These are phyloP conservation scores for Oryzaephilus surinamensis DNA, from an alignment of 1,140 invertebrate species.

Conservation along the genomic window DNA sequence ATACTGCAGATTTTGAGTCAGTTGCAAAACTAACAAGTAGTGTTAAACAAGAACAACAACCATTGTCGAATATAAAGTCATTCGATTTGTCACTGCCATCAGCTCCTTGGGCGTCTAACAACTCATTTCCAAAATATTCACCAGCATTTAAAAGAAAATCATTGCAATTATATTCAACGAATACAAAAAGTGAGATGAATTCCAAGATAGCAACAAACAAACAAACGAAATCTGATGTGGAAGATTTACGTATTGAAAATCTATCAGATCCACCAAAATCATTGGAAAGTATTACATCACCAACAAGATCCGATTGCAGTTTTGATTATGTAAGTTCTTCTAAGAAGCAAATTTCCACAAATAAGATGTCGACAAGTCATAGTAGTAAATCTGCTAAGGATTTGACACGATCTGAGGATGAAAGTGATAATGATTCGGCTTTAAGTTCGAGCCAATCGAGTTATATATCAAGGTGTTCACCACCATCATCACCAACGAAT, in stretches of 20 bases:
- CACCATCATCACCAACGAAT: slow-evolving; percentile 40
- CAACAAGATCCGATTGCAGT: slow-evolving; percentile 43
- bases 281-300: slow-evolving; percentile 49
- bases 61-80: slow-evolving; percentile 1
- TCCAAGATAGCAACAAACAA: slow-evolving; percentile 14
- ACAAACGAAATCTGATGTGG: slow-evolving; percentile 7
- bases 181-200: slow-evolving; percentile 29
- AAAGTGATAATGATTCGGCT: slow-evolving; percentile 78
- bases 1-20: slow-evolving; percentile 18
- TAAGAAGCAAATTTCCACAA: slow-evolving; percentile 22
- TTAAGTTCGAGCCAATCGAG: slow-evolving; percentile 64
- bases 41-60: not conserved
- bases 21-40: slow-evolving; percentile 10
- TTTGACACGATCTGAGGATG: slow-evolving; percentile 41
- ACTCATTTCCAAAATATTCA: slow-evolving; percentile 63
- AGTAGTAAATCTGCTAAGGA: slow-evolving; percentile 7
- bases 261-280: slow-evolving; percentile 40
- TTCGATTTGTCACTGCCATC: slow-evolving; percentile 13
- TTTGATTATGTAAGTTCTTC: slow-evolving; percentile 37
- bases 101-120: slow-evolving; percentile 42
- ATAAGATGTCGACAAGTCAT: slow-evolving; percentile 8
- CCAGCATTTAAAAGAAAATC: slow-evolving; percentile 72
- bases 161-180: slow-evolving; percentile 51
- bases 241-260: slow-evolving; percentile 12
- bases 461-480: slow-evolving; percentile 62